These are phyloP conservation scores for Ephestia elutella DNA, from an alignment of 1,140 invertebrate species.

Conservation along the genomic window DNA sequence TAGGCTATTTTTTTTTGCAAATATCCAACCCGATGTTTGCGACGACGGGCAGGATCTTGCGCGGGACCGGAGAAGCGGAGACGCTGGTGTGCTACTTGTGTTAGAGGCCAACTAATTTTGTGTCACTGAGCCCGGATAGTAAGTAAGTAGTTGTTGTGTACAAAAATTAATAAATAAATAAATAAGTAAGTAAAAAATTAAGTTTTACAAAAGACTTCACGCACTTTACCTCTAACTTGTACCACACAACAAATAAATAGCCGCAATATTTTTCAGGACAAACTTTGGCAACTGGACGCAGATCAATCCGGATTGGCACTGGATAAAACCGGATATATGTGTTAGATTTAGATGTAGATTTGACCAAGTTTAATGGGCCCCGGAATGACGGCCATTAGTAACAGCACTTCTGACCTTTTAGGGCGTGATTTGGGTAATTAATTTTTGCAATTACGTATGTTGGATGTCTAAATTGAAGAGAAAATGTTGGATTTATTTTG, in stretches of 20 bases:
- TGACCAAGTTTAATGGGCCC: slow-evolving; percentile 13
- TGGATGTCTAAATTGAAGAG: not conserved
- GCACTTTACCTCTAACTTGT: slow-evolving; percentile 13
- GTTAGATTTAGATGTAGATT: slow-evolving; percentile 19
- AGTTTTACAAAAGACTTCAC: too few relatives aligned
- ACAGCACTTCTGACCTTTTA: not conserved
- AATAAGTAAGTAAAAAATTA: too few relatives aligned
- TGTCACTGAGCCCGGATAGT: too few relatives aligned
- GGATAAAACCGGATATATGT: slow-evolving; percentile 16
- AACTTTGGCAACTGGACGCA: slow-evolving; percentile 30
- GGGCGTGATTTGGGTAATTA: not conserved
- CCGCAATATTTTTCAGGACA: slow-evolving; percentile 41
- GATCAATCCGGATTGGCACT: slow-evolving; percentile 34
- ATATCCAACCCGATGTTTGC: too few relatives aligned
- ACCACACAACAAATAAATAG: slow-evolving; percentile 37
- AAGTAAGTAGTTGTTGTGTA: too few relatives aligned
- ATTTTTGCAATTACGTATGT: not conserved
- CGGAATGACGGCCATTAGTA: not conserved
- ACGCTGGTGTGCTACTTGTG: too few relatives aligned
- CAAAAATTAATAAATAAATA: too few relatives aligned
- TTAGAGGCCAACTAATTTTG: too few relatives aligned
- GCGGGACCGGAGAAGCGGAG: too few relatives aligned
- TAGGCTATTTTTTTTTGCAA: too few relatives aligned
- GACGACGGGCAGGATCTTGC: too few relatives aligned
- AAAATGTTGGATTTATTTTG: not conserved